Conservation (phyloP, 2,888 invertebrate genomes). For the Zygogramma bicolorata region DNA sequence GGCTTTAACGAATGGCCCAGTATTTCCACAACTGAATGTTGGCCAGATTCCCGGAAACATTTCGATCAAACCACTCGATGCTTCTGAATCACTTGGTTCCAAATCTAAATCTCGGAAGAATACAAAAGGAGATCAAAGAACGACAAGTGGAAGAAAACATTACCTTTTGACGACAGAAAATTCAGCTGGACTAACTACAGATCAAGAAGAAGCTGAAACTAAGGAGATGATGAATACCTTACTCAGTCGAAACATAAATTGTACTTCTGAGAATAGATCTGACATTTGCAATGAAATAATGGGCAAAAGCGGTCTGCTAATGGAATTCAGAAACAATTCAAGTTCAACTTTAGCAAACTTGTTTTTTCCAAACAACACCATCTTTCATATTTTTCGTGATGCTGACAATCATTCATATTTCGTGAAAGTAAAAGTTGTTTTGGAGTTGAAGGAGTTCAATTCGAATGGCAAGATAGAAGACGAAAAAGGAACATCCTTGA, state of each 20-base stretch:
- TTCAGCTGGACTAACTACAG: neutral
- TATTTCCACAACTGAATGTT: too few species aligned
- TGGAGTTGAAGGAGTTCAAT: constrained; percentile 9
- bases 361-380: constrained; percentile 31
- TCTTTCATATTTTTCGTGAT: constrained; percentile 8
- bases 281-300: constrained; percentile 17
- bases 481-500: neutral
- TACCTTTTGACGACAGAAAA: neutral
- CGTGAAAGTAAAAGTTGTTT: constrained; percentile 18
- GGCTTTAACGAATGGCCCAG: too few species aligned
- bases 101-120: neutral
- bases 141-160: neutral
- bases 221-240: constrained; percentile 1
- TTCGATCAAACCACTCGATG: too few species aligned
- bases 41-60: too few species aligned
- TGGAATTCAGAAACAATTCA: constrained; percentile 13
- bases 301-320: neutral
- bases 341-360: constrained; percentile 24
- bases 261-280: constrained; percentile 4
- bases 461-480: neutral
- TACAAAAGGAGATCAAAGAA: neutral
- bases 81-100: too few species aligned
- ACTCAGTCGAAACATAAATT: constrained; percentile 15
- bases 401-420: constrained; percentile 5
- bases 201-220: neutral